Evolutionary conservation across 1,140 invertebrate species (phyloP), one percentile per base, ranked within the genome.

Genomic region (Lepidurus packardi): DNA sequence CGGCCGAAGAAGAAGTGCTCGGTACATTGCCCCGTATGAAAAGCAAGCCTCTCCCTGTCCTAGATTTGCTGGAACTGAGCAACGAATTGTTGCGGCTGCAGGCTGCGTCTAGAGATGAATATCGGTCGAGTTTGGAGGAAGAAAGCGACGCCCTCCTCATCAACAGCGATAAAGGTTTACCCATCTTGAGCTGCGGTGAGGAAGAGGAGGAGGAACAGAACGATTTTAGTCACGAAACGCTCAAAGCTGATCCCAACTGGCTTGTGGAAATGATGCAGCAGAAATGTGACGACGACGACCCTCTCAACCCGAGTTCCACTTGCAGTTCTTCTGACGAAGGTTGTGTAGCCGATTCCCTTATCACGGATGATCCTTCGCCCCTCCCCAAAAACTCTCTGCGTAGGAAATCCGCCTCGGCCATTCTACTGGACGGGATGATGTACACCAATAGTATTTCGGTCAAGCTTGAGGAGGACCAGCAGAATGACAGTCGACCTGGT

Each of bases 71-170:
- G 7, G 78, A 78, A 25, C 34, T 78, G 34, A 78, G 75, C 34
- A 78, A 78, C 44, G 73, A 78, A 44, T 43, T 78, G 21, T 25
- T 78, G 25, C 78, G 78, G 34, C 21, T 78, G 10, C 74, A 73
- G 25, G 78, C 43, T 24, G 44, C 78, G 8, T 44, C 73, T 6
- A 34, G 78, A 21, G 73, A 78, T 45, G 65, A 34, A 8, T 53
- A 45, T 24, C 76, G 45, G 21, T 45, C 45, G 25, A 45, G 76
- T 47, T 53, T 77, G 76, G 76, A 45, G 13, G 53, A 86, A 80
- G 88, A 90, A 82, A 86, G 86, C 79, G 84, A 83, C 76, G 65
- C 81, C 1, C 82, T 81, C 77, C 80, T 81, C n/a, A 83, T 78
- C 75, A 83, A 77, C 73, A 85, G 84, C 74, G 77, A 75, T 74